phyloP scores from a whole-genome alignment of 1,140 invertebrate species.

The Atta texana region DNA sequence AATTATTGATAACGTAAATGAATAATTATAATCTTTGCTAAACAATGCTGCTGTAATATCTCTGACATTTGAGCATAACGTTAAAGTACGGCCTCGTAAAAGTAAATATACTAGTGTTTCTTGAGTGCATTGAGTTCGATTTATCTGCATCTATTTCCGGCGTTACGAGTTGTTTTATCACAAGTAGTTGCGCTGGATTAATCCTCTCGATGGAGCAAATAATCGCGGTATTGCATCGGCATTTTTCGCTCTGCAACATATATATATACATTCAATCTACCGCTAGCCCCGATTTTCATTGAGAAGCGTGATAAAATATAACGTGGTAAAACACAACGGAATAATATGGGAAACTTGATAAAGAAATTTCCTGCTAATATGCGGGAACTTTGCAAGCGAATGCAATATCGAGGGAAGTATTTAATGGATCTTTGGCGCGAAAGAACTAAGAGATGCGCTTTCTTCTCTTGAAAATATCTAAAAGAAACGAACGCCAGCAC shows the following conservation, averaged over 20 bases:
- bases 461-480: background rate
- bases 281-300: background rate
- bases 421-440: slow-evolving; percentile 34
- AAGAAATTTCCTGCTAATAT: slow-evolving; percentile 32
- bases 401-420: slow-evolving; percentile 2
- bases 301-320: background rate
- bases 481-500: background rate
- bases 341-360: background rate
- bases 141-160: background rate
- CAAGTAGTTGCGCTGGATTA: slow-evolving; percentile 6
- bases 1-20: slow-evolving; percentile 24
- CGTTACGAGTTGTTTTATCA: background rate
- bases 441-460: slow-evolving; percentile 36
- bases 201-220: background rate
- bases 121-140: background rate
- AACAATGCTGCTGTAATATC: background rate
- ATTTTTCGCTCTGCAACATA: background rate
- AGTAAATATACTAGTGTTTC: background rate
- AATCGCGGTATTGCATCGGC: background rate
- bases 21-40: slow-evolving; percentile 37
- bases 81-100: background rate
- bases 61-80: slow-evolving; percentile 8
- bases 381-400: background rate
- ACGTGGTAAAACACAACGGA: background rate
- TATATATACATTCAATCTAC: background rate